Evolutionary conservation across 2,797 vertebrate species (phyloP).

Genomic region (Crotalus adamanteus): DNA sequence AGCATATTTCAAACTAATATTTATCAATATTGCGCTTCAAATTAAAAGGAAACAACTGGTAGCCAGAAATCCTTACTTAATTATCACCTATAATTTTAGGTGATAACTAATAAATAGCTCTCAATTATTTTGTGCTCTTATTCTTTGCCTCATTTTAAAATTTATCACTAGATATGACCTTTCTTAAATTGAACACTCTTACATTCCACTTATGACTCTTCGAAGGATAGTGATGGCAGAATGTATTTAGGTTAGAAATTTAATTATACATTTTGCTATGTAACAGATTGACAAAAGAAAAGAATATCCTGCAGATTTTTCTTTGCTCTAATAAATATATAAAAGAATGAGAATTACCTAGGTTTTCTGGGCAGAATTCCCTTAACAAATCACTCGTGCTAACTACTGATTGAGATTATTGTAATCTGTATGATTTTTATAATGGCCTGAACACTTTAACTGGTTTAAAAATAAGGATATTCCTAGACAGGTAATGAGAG

Average conservation of each 20-base stretch:
- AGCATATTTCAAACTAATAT: neutral
- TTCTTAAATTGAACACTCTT: constrained; percentile 23
- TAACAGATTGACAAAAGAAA: neutral
- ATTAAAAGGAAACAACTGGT: neutral
- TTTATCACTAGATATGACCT: neutral
- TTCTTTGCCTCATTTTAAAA: neutral
- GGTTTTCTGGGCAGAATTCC: neutral
- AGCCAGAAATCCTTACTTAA: neutral
- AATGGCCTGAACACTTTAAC: neutral
- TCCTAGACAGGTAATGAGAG: neutral
- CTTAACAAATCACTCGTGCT: neutral
- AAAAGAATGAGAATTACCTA: neutral
- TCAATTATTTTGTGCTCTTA: neutral
- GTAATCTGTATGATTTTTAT: no score
- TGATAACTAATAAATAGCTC: neutral
- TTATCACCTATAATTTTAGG: neutral
- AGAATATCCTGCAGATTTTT: neutral
- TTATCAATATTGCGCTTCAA: neutral
- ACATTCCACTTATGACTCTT: neutral
- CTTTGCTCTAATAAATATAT: neutral
- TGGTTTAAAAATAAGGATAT: no score
- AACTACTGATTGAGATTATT: neutral
- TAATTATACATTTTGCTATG: neutral
- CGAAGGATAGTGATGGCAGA: neutral
- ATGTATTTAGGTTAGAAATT: neutral